Conservation (phyloP, 2,113 vertebrate species). For the Ctenodactylus gundi region DNA sequence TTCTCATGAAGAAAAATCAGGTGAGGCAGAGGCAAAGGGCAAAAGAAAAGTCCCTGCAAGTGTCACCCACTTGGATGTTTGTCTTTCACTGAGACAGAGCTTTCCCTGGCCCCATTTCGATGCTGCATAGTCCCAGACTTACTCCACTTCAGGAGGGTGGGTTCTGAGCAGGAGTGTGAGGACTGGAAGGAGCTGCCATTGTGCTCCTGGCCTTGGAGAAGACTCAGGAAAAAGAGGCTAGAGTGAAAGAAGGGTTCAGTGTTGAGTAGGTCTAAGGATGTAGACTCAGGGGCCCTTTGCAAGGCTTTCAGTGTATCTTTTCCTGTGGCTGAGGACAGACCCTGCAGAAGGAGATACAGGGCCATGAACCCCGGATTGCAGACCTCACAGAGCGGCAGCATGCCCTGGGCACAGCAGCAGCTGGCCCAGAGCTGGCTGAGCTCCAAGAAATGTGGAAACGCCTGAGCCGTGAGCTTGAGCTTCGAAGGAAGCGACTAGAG, state of each 20-base stretch:
- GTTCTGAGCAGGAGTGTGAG: too few relatives aligned
- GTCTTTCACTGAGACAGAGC: background rate
- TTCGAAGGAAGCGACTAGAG: constrained; percentile 86
- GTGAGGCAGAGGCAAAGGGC: constrained; percentile 70
- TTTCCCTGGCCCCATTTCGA: background rate
- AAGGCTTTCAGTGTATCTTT: background rate
- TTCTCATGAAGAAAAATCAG: constrained; percentile 96
- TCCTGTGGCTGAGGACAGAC: constrained; percentile 83
- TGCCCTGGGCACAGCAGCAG: constrained; percentile 80
- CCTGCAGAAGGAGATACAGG: constrained; percentile 95
- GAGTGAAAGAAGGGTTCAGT: background rate
- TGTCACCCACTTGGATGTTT: background rate
- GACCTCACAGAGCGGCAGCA: constrained; percentile 88
- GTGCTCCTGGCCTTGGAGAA: background rate
- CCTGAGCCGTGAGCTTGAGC: constrained; percentile 88
- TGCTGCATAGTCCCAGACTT: background rate
- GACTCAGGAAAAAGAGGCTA: background rate
- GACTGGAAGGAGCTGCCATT: background rate
- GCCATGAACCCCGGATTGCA: constrained; percentile 93
- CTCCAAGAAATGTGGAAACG: constrained; percentile 89
- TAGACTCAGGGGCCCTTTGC: rapidly evolving
- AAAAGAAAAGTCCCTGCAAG: background rate
- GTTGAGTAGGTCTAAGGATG: background rate
- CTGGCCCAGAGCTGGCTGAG: constrained; percentile 85
- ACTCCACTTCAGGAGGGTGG: rapidly evolving